Conservation (phyloP, 2,797 vertebrate species). For the Acanthopagrus latus region DNA sequence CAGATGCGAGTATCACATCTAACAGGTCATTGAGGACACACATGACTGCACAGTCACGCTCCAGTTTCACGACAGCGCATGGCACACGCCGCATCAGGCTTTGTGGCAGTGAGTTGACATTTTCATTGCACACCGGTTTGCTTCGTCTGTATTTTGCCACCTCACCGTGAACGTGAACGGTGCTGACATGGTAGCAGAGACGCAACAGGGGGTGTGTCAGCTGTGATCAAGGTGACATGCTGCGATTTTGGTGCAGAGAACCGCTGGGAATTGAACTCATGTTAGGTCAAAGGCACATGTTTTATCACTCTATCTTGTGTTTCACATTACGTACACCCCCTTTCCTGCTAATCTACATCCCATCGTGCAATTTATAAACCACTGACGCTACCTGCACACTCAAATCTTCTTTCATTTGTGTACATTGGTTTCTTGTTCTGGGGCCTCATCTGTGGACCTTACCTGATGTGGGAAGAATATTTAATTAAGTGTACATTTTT, state of each 20-base stretch:
- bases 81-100: slow-evolving; percentile 8
- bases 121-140: slow-evolving; percentile 21
- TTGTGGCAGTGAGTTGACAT: slow-evolving; percentile 36
- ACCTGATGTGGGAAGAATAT: too few relatives aligned
- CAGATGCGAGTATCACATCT: slow-evolving; percentile 8
- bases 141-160: neutral
- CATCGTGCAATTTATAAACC: slow-evolving; percentile 1
- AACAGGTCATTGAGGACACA: slow-evolving; percentile 38
- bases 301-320: slow-evolving; percentile 43
- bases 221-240: slow-evolving; percentile 18
- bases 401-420: neutral
- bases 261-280: slow-evolving; percentile 30
- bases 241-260: slow-evolving; percentile 19
- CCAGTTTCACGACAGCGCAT: slow-evolving; percentile 25
- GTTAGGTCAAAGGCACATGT: slow-evolving; percentile 41
- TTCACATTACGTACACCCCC: slow-evolving; percentile 16
- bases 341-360: neutral
- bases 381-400: neutral
- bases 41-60: slow-evolving; percentile 32
- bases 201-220: slow-evolving; percentile 28
- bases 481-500: too few relatives aligned
- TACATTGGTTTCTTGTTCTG: neutral
- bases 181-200: slow-evolving; percentile 7
- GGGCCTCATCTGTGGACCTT: too few relatives aligned
- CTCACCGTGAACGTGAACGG: neutral